phyloP scores from a whole-genome alignment of 1,140 invertebrate species.

The Odontomachus brunneus region DNA sequence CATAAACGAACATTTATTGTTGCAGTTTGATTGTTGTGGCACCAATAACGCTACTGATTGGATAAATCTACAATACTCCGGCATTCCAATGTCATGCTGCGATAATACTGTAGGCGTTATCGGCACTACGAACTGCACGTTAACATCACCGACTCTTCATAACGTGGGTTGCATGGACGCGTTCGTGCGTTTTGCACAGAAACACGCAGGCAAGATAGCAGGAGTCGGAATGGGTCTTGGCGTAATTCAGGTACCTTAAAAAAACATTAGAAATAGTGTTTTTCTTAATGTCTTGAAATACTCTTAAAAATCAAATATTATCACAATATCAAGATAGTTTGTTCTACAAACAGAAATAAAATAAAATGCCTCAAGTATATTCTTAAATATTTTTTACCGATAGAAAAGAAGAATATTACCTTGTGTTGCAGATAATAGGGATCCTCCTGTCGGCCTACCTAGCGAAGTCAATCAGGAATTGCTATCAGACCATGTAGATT shows the following conservation, averaged over 20 bases:
- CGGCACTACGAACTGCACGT: slow-evolving; percentile 82
- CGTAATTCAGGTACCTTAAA: slow-evolving; percentile 88
- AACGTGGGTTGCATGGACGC: slow-evolving; percentile 86
- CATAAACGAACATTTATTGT: slow-evolving; percentile 24
- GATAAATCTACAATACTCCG: slow-evolving; percentile 76
- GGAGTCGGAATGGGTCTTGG: slow-evolving; percentile 91
- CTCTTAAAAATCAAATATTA: not conserved
- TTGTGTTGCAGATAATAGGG: slow-evolving; percentile 86
- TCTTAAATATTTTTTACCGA: slow-evolving; percentile 1
- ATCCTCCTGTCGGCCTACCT: slow-evolving; percentile 89
- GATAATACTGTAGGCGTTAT: slow-evolving; percentile 79
- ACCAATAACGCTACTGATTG: slow-evolving; percentile 87
- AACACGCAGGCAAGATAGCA: slow-evolving; percentile 90
- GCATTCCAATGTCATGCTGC: slow-evolving; percentile 89
- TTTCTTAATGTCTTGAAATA: not conserved
- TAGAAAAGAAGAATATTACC: slow-evolving; percentile 37
- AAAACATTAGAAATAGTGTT: not conserved
- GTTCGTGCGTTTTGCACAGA: slow-evolving; percentile 87
- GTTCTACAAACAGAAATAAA: not conserved
- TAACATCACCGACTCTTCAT: slow-evolving; percentile 57
- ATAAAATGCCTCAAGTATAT: not conserved
- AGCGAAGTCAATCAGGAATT: slow-evolving; percentile 87
- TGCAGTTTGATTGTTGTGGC: slow-evolving; percentile 91
- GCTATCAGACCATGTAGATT: slow-evolving; percentile 87
- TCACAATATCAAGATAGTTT: not conserved